Conservation (phyloP, 2,888 invertebrate genomes). For the Xestia c-nigrum region DNA sequence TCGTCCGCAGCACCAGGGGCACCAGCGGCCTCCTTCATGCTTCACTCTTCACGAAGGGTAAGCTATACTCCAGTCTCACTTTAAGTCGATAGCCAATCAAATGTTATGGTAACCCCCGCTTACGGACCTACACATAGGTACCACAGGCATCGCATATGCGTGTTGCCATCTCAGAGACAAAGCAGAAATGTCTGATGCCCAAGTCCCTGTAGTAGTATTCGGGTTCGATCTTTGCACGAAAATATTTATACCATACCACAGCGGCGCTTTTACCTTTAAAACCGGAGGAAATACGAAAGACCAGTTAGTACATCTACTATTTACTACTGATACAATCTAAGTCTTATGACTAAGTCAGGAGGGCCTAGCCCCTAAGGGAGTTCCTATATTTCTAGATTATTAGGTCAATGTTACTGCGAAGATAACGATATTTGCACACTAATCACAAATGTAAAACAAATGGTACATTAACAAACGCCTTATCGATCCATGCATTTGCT, state of each 20-base stretch:
- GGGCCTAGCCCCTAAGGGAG: slow-evolving; percentile 16
- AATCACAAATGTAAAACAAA: slow-evolving; percentile 18
- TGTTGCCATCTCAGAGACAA: background rate
- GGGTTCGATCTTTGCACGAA: no score
- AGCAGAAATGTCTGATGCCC: background rate
- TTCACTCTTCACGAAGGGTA: slow-evolving; percentile 87
- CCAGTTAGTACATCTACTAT: background rate
- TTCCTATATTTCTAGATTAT: slow-evolving; percentile 17
- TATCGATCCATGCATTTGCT: slow-evolving; percentile 8
- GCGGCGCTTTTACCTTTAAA: background rate
- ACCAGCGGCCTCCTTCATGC: slow-evolving; percentile 85
- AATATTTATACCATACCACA: background rate
- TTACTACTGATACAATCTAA: background rate
- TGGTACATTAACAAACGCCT: slow-evolving; percentile 1
- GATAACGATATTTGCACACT: slow-evolving; percentile 40
- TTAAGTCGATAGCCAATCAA: no score
- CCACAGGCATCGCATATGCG: background rate
- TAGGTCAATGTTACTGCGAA: slow-evolving; percentile 33
- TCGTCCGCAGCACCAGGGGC: slow-evolving; percentile 84
- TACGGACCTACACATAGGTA: background rate
- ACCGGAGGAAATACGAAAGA: slow-evolving; percentile 1
- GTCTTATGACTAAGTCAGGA: slow-evolving; percentile 43
- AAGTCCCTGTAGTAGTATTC: background rate
- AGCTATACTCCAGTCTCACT: slow-evolving; percentile 17
- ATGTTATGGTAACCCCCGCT: background rate